These are phyloP conservation scores for Psittacus erithacus DNA, from an alignment of 2,113 vertebrate species.

Conservation along the genomic window DNA sequence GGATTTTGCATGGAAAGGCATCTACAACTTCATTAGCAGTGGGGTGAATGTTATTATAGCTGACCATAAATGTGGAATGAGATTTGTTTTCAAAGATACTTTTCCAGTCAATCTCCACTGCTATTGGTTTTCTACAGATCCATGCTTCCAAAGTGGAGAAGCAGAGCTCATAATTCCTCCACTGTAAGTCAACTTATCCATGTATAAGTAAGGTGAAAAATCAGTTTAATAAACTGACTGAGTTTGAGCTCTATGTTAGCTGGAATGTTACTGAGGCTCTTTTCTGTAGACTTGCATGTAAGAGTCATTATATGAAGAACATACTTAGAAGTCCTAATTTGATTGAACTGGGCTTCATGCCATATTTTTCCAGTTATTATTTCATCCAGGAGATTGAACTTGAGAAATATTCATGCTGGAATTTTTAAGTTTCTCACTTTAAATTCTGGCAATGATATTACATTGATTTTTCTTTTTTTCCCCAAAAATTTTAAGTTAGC, in stretches of 20 bases:
- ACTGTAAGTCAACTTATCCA: background rate
- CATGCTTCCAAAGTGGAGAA: background rate
- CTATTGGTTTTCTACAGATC: background rate
- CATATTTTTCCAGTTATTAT: background rate
- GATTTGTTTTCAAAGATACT: background rate
- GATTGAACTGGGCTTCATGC: background rate
- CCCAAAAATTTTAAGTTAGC: background rate
- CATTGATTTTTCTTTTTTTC: background rate
- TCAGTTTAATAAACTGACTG: constrained; percentile 21
- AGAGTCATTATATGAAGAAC: background rate
- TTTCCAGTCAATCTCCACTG: background rate
- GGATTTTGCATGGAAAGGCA: background rate
- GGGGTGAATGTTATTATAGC: background rate
- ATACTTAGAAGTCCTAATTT: background rate
- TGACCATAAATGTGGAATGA: background rate
- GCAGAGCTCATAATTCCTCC: background rate
- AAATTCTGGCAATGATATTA: background rate
- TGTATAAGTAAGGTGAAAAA: constrained; percentile 28
- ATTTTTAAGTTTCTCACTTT: background rate
- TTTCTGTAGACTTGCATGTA: background rate
- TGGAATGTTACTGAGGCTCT: background rate
- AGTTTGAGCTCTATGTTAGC: background rate
- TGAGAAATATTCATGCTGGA: background rate
- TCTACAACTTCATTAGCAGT: background rate
- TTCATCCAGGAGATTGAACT: background rate